Evolutionary conservation across 2,888 invertebrate genomes (phyloP).

Genomic region (Cremastobaeus sp.): DNA sequence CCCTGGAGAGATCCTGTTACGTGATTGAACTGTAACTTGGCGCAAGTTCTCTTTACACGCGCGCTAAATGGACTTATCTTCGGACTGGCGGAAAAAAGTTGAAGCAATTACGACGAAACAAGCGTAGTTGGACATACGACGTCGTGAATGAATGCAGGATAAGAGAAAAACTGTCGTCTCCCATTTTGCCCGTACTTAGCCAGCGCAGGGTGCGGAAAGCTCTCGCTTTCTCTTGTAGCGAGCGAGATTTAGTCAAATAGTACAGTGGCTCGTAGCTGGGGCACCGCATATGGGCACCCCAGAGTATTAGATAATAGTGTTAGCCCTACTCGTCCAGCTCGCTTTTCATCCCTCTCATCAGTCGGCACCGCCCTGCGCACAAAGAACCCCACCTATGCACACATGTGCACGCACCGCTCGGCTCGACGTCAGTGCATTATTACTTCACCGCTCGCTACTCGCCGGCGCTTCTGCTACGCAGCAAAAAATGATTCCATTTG

Average conservation of each 20-base stretch:
- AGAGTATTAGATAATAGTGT: conserved; percentile 77
- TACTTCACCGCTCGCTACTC: conserved; percentile 63
- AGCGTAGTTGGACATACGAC: too few species aligned
- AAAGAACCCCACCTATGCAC: conserved; percentile 67
- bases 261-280: conserved; percentile 72
- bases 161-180: too few species aligned
- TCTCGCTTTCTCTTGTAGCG: conserved; percentile 27
- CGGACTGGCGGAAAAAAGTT: too few species aligned
- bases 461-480: conserved; percentile 20
- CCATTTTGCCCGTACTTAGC: too few species aligned
- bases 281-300: conserved; percentile 76
- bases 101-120: too few species aligned
- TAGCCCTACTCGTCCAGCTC: conserved; percentile 67
- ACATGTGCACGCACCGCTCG: conserved; percentile 62
- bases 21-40: too few species aligned
- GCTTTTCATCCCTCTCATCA: conserved; percentile 62
- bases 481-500: conserved; percentile 66
- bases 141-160: too few species aligned
- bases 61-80: too few species aligned
- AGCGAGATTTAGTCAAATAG: conserved; percentile 57
- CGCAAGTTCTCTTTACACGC: too few species aligned
- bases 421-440: conserved; percentile 59
- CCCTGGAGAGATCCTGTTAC: too few species aligned
- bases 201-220: neutral
- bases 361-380: conserved; percentile 66